Evolutionary conservation across 2,888 invertebrate species (phyloP).

Genomic region (Drosophila macrospina): DNA sequence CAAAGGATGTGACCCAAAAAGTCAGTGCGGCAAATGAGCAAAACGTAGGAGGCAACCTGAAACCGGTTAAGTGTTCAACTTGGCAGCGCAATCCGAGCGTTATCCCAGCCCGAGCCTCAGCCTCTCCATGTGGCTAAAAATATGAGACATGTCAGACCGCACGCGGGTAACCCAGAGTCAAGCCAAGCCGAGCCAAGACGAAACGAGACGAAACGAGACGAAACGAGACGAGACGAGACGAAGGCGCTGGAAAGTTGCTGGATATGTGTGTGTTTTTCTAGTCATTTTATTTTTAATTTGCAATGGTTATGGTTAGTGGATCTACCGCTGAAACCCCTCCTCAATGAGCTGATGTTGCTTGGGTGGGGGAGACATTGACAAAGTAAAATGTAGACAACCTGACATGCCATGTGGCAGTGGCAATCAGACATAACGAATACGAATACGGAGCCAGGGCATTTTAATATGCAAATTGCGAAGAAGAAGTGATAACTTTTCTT

Average conservation of each 20-base stretch:
- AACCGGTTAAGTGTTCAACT: conserved; percentile 74
- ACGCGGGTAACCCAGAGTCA: conserved; percentile 35
- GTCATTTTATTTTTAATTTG: conserved; percentile 64
- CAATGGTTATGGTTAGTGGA: conserved; percentile 45
- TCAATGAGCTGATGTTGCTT: background rate
- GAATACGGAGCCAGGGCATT: conserved; percentile 47
- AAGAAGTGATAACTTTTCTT: conserved; percentile 58
- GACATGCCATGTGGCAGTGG: conserved; percentile 63
- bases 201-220: conserved; percentile 2
- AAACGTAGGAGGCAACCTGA: conserved; percentile 66
- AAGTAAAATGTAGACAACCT: conserved; percentile 70
- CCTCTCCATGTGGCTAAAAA: conserved; percentile 57
- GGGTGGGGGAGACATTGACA: conserved; percentile 47
- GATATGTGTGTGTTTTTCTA: conserved; percentile 50
- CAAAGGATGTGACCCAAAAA: conserved; percentile 83
- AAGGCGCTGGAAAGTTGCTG: conserved; percentile 28
- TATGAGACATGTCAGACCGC: conserved; percentile 70
- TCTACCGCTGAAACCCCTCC: background rate
- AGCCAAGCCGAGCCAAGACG: conserved; percentile 9
- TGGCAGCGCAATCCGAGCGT: conserved; percentile 61
- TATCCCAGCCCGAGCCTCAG: conserved; percentile 19
- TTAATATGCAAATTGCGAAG: conserved; percentile 75
- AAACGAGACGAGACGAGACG: conserved; percentile 12
- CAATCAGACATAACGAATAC: conserved; percentile 67
- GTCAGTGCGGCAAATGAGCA: conserved; percentile 79